phyloP scores from a whole-genome alignment of 2,888 invertebrate genomes.

The Leptogaster cylindrica region DNA sequence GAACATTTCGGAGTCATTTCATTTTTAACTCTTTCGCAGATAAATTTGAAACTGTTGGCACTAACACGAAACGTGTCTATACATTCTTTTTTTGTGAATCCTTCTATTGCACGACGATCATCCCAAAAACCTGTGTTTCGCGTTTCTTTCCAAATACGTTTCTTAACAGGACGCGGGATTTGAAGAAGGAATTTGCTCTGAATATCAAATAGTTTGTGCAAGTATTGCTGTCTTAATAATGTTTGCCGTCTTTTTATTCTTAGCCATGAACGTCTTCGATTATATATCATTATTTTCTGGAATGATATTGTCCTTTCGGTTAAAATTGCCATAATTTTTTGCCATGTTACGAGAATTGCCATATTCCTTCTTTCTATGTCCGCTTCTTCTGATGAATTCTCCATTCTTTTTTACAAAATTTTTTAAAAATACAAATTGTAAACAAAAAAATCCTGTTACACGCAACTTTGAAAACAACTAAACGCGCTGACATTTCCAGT shows the following conservation, averaged over 20 bases:
- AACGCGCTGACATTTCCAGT: too few relatives aligned
- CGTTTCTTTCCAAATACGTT: constrained; percentile 33
- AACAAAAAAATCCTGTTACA: too few relatives aligned
- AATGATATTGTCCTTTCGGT: constrained; percentile 47
- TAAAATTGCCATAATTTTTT: constrained; percentile 16
- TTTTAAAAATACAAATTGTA: too few relatives aligned
- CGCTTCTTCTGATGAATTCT: too few relatives aligned
- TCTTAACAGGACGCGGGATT: constrained; percentile 49
- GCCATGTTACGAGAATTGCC: too few relatives aligned
- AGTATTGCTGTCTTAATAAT: constrained; percentile 53
- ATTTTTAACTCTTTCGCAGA: constrained; percentile 52
- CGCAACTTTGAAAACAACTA: too few relatives aligned
- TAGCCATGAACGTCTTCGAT: constrained; percentile 54
- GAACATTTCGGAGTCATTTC: constrained; percentile 49
- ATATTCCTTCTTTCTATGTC: too few relatives aligned
- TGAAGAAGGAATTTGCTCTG: constrained; percentile 55
- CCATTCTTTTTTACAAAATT: too few relatives aligned
- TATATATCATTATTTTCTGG: constrained; percentile 53
- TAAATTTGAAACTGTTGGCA: constrained; percentile 52
- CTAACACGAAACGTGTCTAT: constrained; percentile 55
- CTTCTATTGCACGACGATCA: constrained; percentile 47
- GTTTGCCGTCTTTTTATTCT: constrained; percentile 51
- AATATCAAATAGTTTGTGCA: constrained; percentile 55
- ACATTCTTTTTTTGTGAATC: constrained; percentile 53
- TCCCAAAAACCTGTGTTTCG: constrained; percentile 50